Base-by-base conservation (phyloP, 2,888 invertebrate species). In the Ormyrus rosae region DNA sequence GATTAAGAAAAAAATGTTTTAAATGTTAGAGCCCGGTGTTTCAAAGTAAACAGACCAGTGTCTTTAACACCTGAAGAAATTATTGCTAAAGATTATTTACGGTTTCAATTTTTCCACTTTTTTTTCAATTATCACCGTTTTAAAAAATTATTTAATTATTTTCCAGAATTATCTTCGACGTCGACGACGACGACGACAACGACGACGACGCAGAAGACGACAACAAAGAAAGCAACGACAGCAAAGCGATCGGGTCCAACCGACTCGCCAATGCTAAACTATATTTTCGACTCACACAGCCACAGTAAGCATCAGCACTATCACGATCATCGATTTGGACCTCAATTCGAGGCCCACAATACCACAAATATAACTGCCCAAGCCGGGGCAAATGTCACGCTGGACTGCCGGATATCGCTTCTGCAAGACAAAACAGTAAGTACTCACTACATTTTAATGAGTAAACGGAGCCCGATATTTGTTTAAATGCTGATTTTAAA, bases 341-440 rank as follows among this genome's bases (percentile, higher is more conserved):
- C 95, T 51, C 95, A 94, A 84, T 95, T 95, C 86, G 95, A 95
- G 86, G 94, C 94, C 34, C 34, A 34, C 48, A 94, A 94, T 85
- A 91, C 94, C 19, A 93, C 94, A 65, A 95, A 94, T 87, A 93
- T 95, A 76, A 95, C 95, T 0, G 95, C 95, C 46, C 95, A 95
- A 86, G 92, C 95, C 76, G 95, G 95, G 2, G 95, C 94, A 83
- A 94, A 94, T 81, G 94, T 95, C 64, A 93, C 93, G 87, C 91
- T 96, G 84, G 95, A 96, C 90, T 96, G 96, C 90, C 93, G 94
- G 88, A 95, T 95, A 88, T 95, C 94, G 85, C 91, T 95, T 83
- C 92, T 95, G 69, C 94, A 95, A 89, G 95, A 95, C 91, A 95
- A 95, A 92, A 95, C 95, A 91, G 95, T 95, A 87, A 93, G 65